Base-by-base conservation (phyloP, 2,888 invertebrate species). In the Drosophila borealis region DNA sequence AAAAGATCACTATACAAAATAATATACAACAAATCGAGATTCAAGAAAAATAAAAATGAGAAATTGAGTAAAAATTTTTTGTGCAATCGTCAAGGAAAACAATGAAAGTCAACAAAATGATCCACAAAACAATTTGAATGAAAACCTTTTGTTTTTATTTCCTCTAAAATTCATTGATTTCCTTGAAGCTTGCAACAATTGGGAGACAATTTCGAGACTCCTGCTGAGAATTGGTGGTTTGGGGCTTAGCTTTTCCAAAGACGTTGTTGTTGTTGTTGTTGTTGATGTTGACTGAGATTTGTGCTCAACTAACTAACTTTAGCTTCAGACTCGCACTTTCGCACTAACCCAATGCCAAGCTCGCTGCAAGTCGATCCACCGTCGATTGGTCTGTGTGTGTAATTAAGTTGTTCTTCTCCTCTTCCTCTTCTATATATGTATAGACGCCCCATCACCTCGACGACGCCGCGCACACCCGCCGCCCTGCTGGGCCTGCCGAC, bases 361-460 rank as follows among this genome's bases (percentile, higher is more conserved):
- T 60, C 57, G 55, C 70, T 51, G 67, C 50, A 13, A 74, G 69
- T 64, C 63, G 45, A 63, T 33, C 25, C 41, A 67, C 37, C 2
- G 29, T 29, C 8, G 29, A 29, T 29, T 8, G 17, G 17, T 29
- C 8, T 29, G 25, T 29, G n/a, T 25, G 10, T 51, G 25, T 36
- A 44, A 19, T 11, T 13, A 25, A 14, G 39, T 39, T n/a, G 29
- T 29, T 57, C 19, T 39, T 5, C 39, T 14, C 19, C 42, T 21
- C 8, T 44, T n/a, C n/a, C 37, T 8, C 5, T 8, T 41, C 17
- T 17, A 13, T 14, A 4, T 14, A 4, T 37, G 2, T 37, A 0
- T 39, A 92, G 92, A 70, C 92, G 92, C 53, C 92, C 92, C 74
- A 92, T 92, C 67, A 90, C 91, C 61, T 90, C 91, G 36, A 91